Evolutionary conservation across 2,797 vertebrate genomes (phyloP).

Genomic region (Tokudaia tokunoshimensis): DNA sequence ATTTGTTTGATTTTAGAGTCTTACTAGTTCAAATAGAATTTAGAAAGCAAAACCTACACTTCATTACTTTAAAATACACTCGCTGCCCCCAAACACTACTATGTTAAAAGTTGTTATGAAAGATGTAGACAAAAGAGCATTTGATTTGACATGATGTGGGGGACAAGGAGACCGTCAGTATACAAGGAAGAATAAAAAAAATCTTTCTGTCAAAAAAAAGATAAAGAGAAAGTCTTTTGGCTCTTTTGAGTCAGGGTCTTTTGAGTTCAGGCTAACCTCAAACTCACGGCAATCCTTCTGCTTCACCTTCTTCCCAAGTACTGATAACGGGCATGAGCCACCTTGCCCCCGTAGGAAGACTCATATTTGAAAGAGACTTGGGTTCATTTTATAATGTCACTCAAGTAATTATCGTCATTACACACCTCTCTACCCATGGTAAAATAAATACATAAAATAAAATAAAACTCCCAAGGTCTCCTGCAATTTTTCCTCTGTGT

Average conservation of each 20-base stretch:
- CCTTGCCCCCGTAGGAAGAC: not conserved
- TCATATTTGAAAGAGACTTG: slow-evolving; percentile 63
- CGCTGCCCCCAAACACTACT: not conserved
- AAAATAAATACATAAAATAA: slow-evolving; percentile 23
- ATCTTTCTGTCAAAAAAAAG: not conserved
- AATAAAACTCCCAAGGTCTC: slow-evolving; percentile 36
- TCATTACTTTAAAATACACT: slow-evolving; percentile 21
- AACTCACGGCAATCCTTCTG: not conserved
- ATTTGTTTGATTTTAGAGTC: slow-evolving; percentile 35
- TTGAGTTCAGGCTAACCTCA: not conserved
- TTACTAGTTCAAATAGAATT: slow-evolving; percentile 26
- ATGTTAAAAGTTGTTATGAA: not conserved
- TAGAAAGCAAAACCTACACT: slow-evolving; percentile 27
- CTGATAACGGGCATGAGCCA: not conserved
- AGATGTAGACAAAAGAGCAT: not conserved
- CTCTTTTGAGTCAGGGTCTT: not conserved
- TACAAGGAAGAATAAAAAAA: slow-evolving; percentile 42
- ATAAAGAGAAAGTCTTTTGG: not conserved
- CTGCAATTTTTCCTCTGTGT: not conserved
- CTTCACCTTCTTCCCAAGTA: not conserved
- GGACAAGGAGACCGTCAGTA: not conserved
- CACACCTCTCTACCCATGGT: slow-evolving; percentile 13
- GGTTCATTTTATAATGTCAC: slow-evolving; percentile 69
- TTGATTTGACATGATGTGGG: not conserved
- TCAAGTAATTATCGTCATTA: slow-evolving; percentile 61